Evolutionary conservation across 2,888 invertebrate species (phyloP).

Genomic region (Drosophila recens): DNA sequence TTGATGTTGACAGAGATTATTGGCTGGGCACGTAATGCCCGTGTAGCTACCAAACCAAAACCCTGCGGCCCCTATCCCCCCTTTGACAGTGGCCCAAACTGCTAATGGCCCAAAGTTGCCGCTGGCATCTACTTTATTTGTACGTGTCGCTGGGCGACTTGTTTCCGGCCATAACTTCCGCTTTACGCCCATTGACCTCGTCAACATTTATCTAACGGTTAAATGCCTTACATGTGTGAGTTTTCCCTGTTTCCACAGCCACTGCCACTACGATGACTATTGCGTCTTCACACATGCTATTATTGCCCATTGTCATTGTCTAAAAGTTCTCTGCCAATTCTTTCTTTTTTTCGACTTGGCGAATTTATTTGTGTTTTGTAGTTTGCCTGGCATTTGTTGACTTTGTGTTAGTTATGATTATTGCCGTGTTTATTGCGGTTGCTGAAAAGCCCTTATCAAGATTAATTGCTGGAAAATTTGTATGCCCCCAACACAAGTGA

Average conservation of each 20-base stretch:
- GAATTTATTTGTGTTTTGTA: conserved; percentile 64
- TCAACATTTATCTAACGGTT: conserved; percentile 76
- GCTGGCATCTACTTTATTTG: conserved; percentile 67
- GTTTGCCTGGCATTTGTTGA: conserved; percentile 54
- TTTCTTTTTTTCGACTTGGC: conserved; percentile 23
- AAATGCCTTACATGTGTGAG: conserved; percentile 54
- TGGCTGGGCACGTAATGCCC: conserved; percentile 75
- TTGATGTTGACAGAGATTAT: conserved; percentile 84
- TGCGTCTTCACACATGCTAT: conserved; percentile 8
- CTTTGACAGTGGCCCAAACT: conserved; percentile 24
- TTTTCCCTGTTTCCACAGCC: conserved; percentile 1
- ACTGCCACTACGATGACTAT: not conserved
- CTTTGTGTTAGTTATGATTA: conserved; percentile 78
- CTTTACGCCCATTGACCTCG: conserved; percentile 76
- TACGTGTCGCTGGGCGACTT: conserved; percentile 67
- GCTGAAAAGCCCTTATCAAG: conserved; percentile 74
- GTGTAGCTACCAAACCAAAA: conserved; percentile 36
- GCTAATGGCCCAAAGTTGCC: conserved; percentile 72
- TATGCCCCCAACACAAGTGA: conserved; percentile 58
- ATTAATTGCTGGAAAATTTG: conserved; percentile 78
- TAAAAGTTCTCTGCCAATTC: conserved; percentile 54
- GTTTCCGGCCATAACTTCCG: conserved; percentile 76
- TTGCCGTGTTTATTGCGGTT: conserved; percentile 77
- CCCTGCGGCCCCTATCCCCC: not conserved
- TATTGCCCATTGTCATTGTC: conserved; percentile 50